A percentile compares a stretch with the other conserved stretches of the same genome.
These are phyloP conservation scores for Aleiodes sp. DNA, from an alignment of 1,140 invertebrate genomes.

Conservation along the genomic window DNA sequence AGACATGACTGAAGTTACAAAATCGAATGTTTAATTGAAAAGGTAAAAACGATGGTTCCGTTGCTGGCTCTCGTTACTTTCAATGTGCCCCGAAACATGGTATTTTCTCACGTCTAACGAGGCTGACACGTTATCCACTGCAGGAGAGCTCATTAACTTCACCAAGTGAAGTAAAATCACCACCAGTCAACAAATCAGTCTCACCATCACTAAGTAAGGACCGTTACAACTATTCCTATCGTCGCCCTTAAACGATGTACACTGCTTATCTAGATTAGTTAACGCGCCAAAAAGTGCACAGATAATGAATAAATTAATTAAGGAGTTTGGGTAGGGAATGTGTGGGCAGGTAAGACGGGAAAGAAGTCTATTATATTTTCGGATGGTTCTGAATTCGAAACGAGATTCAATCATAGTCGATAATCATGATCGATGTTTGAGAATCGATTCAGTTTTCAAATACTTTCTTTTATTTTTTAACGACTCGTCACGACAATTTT, in stretches of 20 bases:
- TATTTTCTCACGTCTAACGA: constrained; percentile 90
- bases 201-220: constrained; percentile 63
- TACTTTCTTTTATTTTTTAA: no score
- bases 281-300: not conserved
- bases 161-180: constrained; percentile 53
- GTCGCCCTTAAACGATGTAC: constrained; percentile 40
- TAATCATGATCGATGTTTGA: no score
- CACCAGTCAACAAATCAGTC: constrained; percentile 53
- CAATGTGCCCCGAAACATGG: constrained; percentile 94
- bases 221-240: constrained; percentile 48
- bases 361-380: no score
- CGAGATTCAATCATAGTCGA: no score
- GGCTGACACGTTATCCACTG: constrained; percentile 81
- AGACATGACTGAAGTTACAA: not conserved
- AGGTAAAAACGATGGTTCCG: constrained; percentile 98
- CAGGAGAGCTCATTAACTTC: constrained; percentile 51
- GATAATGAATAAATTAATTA: not conserved
- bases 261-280: constrained; percentile 24
- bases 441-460: no score
- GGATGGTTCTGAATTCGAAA: no score
- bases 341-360: no score
- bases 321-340: no score
- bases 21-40: not conserved
- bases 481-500: no score
- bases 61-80: constrained; percentile 90